Base-by-base conservation (phyloP, 2,888 invertebrate genomes). In the Lomographa bimaculata region DNA sequence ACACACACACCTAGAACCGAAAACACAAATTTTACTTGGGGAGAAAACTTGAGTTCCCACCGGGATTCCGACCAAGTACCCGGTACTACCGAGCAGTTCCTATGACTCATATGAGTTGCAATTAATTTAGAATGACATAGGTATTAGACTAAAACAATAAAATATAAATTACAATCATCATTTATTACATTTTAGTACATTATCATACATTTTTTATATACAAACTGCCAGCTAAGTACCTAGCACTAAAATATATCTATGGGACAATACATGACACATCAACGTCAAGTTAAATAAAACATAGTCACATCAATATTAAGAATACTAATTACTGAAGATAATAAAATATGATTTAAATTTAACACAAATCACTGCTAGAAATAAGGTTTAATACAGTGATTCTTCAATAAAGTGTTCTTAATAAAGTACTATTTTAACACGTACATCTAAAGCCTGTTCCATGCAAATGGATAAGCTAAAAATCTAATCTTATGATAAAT, bases 201-300 rank as follows among this genome's bases (percentile, higher is more conserved):
- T 78, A 68, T 72, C 71, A 77, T 68, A 57, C 52, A 54, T 83
- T 84, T 80, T 83, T 61, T 84, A 83, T 87, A 70, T 87, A 85
- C 78, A 87, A 58, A 67, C 52, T 58, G 56, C 28, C 41, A 48
- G 43, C 49, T 53, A 47, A 7, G 5, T 12, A 26, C n/a, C 43
- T 50, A 48, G 36, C 30, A n/a, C 43, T 50, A 46, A 38, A 30
- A 36, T 51, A 45, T 25, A 8, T 50, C 54, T 63, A 57, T 57
- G 39, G 54, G 52, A 59, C 48, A 50, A 48, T 58, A 65, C 54
- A 71, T 71, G 74, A 75, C 71, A 78, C 66, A 68, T 58, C 60
- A 62, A 60, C 68, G 64, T 67, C 63, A 63, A 43, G 18, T 44
- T 34, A 41, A 42, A 42, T 21, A 41, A 36, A 32, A 33, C 37